Evolutionary conservation across 2,888 invertebrate genomes (phyloP).

Genomic region (Lepidochitona cinerea): DNA sequence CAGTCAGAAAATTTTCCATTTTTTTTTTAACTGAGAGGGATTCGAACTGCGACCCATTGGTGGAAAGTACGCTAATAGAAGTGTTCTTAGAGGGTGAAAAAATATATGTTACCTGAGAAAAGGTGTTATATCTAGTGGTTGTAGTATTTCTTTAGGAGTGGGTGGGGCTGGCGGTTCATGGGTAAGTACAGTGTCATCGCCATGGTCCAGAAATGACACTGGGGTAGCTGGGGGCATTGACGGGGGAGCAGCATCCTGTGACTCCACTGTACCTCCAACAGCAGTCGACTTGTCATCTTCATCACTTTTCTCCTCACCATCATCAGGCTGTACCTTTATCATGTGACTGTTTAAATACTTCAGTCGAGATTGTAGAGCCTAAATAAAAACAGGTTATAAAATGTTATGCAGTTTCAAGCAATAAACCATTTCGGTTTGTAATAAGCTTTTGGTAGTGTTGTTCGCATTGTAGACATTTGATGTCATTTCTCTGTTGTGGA

Average conservation of each 20-base stretch:
- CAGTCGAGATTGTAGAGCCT: conserved; percentile 66
- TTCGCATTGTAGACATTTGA: too few relatives aligned
- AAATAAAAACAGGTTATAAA: conserved; percentile 2
- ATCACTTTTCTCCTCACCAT: conserved; percentile 32
- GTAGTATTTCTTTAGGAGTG: conserved; percentile 61
- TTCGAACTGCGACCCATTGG: too few relatives aligned
- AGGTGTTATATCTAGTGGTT: conserved; percentile 64
- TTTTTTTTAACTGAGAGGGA: too few relatives aligned
- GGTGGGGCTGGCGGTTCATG: conserved; percentile 63
- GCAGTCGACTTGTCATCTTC: conserved; percentile 15
- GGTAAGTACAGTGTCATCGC: conserved; percentile 54
- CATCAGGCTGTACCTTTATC: conserved; percentile 52
- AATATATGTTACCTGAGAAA: conserved; percentile 64
- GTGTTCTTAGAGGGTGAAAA: too few relatives aligned
- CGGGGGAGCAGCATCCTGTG: conserved; percentile 12
- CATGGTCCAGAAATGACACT: conserved; percentile 44
- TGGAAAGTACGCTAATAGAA: too few relatives aligned
- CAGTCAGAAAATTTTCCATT: too few relatives aligned
- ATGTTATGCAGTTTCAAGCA: too few relatives aligned
- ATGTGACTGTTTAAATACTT: conserved; percentile 67
- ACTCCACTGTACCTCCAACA: conserved; percentile 21
- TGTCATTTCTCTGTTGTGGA: too few relatives aligned
- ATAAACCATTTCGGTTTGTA: too few relatives aligned
- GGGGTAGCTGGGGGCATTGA: conserved; percentile 44
- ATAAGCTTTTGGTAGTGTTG: too few relatives aligned